Conservation (phyloP, 37 sponge, comb jelly and placozoan species). For the Bolinopsis microptera region DNA sequence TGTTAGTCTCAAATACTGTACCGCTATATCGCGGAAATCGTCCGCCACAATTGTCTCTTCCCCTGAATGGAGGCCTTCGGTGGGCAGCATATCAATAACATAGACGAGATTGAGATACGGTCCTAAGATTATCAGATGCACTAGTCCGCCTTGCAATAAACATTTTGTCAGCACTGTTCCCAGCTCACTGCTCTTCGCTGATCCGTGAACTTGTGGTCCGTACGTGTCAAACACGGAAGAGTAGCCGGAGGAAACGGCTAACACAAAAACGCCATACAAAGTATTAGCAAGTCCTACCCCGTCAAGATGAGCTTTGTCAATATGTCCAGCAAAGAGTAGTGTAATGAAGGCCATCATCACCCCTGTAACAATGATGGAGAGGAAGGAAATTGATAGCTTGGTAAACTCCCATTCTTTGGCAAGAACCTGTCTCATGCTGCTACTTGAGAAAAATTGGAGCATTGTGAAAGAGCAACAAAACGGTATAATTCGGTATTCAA, state of each 20-base stretch:
- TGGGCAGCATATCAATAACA: background rate
- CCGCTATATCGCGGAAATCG: conserved; percentile 4
- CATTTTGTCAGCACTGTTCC: background rate
- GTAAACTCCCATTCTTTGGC: background rate
- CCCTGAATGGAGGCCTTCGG: background rate
- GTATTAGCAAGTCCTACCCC: conserved; percentile 20
- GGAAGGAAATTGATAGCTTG: background rate
- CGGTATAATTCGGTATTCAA: too few species aligned
- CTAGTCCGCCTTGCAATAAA: background rate
- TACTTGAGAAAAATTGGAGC: too few species aligned
- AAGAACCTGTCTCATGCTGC: too few species aligned
- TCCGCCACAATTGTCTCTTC: background rate
- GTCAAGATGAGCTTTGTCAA: background rate
- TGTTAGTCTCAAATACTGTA: background rate
- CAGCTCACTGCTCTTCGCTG: background rate
- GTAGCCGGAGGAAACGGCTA: background rate
- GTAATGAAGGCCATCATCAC: background rate
- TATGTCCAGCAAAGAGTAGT: background rate
- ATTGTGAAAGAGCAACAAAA: too few species aligned
- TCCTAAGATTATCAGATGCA: background rate
- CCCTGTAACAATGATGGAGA: background rate
- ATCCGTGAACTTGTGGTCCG: conserved; percentile 5
- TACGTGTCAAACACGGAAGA: background rate
- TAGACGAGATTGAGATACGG: background rate
- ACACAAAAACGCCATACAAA: background rate